A percentile compares a stretch with the other conserved stretches of the same genome.
Evolutionary conservation across 2,113 vertebrate genomes (phyloP).

Genomic region (Thunnus thynnus): DNA sequence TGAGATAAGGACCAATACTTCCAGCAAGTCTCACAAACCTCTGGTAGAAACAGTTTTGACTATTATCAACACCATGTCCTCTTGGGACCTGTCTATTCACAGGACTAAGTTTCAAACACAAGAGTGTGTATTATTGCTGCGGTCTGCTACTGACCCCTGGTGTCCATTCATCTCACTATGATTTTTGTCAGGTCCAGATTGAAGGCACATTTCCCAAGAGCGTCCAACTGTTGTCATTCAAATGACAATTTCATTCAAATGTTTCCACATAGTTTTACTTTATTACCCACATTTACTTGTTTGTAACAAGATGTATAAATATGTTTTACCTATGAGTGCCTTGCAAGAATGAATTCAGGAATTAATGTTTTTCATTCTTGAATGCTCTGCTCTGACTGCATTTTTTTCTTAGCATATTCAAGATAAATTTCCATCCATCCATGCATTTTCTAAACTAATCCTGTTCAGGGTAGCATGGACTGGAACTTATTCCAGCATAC

Average conservation of each 20-base stretch:
- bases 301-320: conserved; percentile 26
- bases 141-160: conserved; percentile 65
- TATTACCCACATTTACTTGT: conserved; percentile 4
- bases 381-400: conserved; percentile 31
- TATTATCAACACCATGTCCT: background rate
- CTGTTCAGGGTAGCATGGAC: background rate
- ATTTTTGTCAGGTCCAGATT: background rate
- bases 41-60: background rate
- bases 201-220: conserved; percentile 1
- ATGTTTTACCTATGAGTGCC: conserved; percentile 23
- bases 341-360: conserved; percentile 15
- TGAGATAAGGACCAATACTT: conserved; percentile 39
- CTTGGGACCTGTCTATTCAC: background rate
- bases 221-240: conserved; percentile 13
- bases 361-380: background rate
- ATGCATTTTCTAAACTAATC: background rate
- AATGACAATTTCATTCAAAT: conserved; percentile 10
- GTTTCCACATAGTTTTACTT: background rate
- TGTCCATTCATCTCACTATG: conserved; percentile 24
- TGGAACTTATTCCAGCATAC: background rate
- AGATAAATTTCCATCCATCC: background rate
- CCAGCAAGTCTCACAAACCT: conserved; percentile 4
- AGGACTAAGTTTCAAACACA: background rate
- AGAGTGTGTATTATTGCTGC: conserved; percentile 1
- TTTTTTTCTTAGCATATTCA: conserved; percentile 17